phyloP scores from a whole-genome alignment of 2,888 invertebrate genomes.

The Nemoura dubitans region DNA sequence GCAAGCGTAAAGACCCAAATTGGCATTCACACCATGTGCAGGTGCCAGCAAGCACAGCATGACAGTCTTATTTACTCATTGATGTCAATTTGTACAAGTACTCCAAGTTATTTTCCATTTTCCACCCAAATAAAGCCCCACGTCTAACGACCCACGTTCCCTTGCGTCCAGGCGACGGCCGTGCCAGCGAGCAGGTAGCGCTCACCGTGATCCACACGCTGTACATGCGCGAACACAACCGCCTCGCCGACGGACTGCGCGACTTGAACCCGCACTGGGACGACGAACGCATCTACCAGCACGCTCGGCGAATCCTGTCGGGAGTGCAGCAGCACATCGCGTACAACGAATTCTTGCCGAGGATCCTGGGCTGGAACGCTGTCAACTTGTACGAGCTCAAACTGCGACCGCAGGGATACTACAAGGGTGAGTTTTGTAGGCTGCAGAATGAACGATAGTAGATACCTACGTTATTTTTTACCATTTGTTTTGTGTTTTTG shows the following conservation, averaged over 20 bases:
- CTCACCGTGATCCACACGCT: conserved; percentile 88
- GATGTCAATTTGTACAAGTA: too few species aligned
- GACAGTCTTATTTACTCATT: too few species aligned
- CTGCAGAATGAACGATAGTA: background rate
- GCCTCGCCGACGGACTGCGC: conserved; percentile 79
- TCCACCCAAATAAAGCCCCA: too few species aligned
- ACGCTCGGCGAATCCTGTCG: conserved; percentile 79
- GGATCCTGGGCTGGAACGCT: conserved; percentile 89
- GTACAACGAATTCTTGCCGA: conserved; percentile 90
- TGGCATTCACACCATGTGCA: too few species aligned
- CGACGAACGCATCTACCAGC: conserved; percentile 84
- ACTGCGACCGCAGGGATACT: conserved; percentile 83
- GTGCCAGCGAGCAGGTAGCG: conserved; percentile 93
- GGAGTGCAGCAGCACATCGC: conserved; percentile 83
- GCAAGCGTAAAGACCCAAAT: too few species aligned
- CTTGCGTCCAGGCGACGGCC: conserved; percentile 82
- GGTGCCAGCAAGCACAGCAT: too few species aligned
- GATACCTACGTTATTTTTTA: background rate
- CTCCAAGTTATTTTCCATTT: too few species aligned
- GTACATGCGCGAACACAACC: conserved; percentile 90
- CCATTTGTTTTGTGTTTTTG: background rate
- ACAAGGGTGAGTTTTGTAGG: conserved; percentile 66
- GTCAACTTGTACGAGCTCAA: conserved; percentile 89
- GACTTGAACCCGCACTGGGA: conserved; percentile 91
- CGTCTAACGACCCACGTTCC: too few species aligned